Conservation (phyloP, 2,888 invertebrate genomes). For the Volucella inflata region DNA sequence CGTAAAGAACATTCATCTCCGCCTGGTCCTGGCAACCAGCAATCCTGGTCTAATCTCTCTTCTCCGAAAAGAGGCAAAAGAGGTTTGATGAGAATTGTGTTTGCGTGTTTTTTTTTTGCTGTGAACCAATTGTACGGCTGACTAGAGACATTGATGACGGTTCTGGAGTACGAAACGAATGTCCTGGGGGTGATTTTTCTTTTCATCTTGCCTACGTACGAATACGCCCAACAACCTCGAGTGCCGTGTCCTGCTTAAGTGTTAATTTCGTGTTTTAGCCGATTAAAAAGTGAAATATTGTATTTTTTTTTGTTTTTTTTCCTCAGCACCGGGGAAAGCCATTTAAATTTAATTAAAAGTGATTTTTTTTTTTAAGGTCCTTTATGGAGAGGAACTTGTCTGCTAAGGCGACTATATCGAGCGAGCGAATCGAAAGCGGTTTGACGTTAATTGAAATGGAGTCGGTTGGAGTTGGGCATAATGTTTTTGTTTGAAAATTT, state of each 20-base stretch:
- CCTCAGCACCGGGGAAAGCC: slow-evolving; percentile 22
- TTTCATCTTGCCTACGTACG: slow-evolving; percentile 6
- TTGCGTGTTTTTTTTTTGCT: slow-evolving; percentile 44
- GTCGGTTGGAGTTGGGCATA: background rate
- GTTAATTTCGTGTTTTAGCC: slow-evolving; percentile 73
- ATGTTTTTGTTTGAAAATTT: background rate
- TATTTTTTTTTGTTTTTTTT: slow-evolving; percentile 39
- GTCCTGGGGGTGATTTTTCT: slow-evolving; percentile 60
- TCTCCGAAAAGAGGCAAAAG: slow-evolving; percentile 7
- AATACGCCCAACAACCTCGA: background rate
- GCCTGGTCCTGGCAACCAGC: slow-evolving; percentile 25
- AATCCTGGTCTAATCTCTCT: slow-evolving; percentile 23
- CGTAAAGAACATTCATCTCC: slow-evolving; percentile 23
- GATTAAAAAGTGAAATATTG: slow-evolving; percentile 75
- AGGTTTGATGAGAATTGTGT: background rate
- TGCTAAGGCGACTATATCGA: slow-evolving; percentile 6
- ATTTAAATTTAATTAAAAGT: slow-evolving; percentile 73
- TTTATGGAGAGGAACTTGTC: slow-evolving; percentile 35
- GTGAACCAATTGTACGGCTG: slow-evolving; percentile 70
- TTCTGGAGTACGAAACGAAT: slow-evolving; percentile 12
- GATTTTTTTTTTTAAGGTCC: slow-evolving; percentile 51
- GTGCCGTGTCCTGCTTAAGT: slow-evolving; percentile 53
- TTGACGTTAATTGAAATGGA: slow-evolving; percentile 44
- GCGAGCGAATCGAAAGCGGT: slow-evolving; percentile 35
- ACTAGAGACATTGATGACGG: slow-evolving; percentile 68